Conservation (phyloP, 1,140 invertebrate genomes). For the Papilio polyxenes region DNA sequence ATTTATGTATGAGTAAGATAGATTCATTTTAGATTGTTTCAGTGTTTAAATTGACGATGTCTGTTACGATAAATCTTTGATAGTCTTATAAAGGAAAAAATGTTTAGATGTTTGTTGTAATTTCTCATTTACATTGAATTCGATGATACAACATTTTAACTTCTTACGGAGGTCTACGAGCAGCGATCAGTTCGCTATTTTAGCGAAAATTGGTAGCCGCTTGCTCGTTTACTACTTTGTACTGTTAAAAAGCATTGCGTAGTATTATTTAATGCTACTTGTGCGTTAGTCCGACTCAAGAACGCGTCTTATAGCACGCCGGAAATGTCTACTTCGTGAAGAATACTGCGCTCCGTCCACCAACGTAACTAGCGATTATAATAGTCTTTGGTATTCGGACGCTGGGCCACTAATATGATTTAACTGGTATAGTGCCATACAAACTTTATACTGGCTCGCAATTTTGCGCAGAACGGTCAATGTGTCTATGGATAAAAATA, state of each 20-base stretch:
- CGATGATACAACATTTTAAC: no score
- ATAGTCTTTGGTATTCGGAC: slow-evolving; percentile 3
- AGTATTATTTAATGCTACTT: slow-evolving; percentile 1
- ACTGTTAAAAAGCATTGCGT: not conserved
- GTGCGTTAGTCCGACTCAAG: not conserved
- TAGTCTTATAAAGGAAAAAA: no score
- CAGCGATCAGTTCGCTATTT: not conserved
- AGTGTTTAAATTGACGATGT: no score
- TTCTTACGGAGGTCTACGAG: no score
- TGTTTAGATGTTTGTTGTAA: no score
- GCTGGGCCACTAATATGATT: not conserved
- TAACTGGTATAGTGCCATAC: not conserved
- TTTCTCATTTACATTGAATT: no score
- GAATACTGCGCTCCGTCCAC: slow-evolving; percentile 24
- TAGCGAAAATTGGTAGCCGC: not conserved
- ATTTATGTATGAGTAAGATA: no score
- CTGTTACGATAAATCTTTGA: no score
- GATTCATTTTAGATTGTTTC: no score
- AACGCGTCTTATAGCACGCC: slow-evolving; percentile 24
- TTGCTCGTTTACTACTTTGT: no score
- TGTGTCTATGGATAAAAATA: no score
- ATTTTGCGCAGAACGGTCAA: no score
- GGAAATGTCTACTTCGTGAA: slow-evolving; percentile 26
- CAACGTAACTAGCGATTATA: slow-evolving; percentile 6
- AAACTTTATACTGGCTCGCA: not conserved